Conservation (phyloP, 2,797 vertebrate genomes). For the Mormyrus hasselquistii region DNA sequence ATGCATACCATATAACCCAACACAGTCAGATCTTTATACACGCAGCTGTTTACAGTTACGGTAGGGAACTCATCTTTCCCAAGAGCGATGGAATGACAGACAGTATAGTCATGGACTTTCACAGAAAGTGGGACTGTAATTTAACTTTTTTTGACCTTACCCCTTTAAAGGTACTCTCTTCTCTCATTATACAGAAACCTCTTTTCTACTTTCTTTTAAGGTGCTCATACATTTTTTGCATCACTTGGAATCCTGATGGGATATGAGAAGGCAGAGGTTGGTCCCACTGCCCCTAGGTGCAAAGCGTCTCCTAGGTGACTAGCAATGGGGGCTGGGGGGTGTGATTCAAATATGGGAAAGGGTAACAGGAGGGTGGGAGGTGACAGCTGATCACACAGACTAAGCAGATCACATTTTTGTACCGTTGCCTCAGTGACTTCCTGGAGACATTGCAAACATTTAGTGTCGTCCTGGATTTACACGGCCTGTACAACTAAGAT, state of each 20-base stretch:
- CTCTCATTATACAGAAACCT: not conserved
- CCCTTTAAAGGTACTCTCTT: not conserved
- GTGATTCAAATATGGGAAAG: not conserved
- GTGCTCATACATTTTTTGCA: not conserved
- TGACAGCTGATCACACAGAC: slow-evolving; percentile 12
- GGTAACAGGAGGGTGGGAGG: not conserved
- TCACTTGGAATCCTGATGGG: not conserved
- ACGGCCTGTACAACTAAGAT: not conserved
- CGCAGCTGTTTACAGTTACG: not conserved
- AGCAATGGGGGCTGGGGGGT: not conserved
- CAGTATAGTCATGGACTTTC: not conserved
- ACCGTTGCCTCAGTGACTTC: slow-evolving; percentile 2
- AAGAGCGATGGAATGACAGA: not conserved
- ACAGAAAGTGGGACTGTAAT: not conserved
- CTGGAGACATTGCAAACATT: not conserved
- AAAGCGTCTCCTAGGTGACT: not conserved
- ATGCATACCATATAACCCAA: no score
- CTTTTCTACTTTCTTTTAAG: not conserved
- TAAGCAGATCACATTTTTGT: slow-evolving; percentile 1
- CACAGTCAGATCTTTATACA: not conserved
- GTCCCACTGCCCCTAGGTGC: not conserved
- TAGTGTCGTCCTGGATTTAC: not conserved
- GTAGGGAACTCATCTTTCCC: not conserved
- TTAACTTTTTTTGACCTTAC: not conserved
- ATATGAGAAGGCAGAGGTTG: not conserved